These are phyloP conservation scores for Heloderma charlesbogerti DNA, from an alignment of 2,113 vertebrate genomes.

Conservation along the genomic window DNA sequence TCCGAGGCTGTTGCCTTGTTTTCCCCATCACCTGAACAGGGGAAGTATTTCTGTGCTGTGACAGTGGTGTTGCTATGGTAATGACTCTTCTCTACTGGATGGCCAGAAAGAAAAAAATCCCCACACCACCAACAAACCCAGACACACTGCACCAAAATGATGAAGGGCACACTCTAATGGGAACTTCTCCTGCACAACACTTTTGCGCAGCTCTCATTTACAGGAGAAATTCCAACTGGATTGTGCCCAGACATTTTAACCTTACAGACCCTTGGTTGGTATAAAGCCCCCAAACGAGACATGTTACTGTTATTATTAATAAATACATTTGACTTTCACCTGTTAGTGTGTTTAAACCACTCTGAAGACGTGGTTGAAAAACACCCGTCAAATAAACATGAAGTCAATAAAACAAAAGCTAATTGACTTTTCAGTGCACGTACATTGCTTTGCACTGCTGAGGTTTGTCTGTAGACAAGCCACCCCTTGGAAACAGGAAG, in stretches of 20 bases:
- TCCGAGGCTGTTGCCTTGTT: constrained; percentile 10
- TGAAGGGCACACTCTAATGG: not conserved
- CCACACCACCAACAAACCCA: not conserved
- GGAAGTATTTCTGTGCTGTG: constrained; percentile 22
- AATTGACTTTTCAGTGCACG: not conserved
- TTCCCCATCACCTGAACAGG: constrained; percentile 1
- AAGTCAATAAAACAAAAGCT: not conserved
- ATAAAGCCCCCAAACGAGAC: constrained; percentile 5
- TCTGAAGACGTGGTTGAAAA: not conserved
- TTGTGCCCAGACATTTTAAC: not conserved
- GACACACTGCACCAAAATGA: constrained; percentile 25
- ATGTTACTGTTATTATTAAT: constrained; percentile 4
- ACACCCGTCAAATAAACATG: not conserved
- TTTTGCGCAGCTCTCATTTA: not conserved
- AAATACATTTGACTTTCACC: not conserved
- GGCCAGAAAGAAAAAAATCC: constrained; percentile 2
- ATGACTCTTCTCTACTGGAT: constrained; percentile 17
- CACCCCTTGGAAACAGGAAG: constrained; percentile 14
- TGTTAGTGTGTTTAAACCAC: not conserved
- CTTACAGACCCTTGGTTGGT: constrained; percentile 18
- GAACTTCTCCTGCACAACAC: not conserved
- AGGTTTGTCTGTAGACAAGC: not conserved
- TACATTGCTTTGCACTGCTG: not conserved
- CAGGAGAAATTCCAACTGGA: not conserved
- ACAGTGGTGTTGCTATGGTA: constrained; percentile 29